Percentiles rank a stretch among this genome's conserved stretches.
Conservation (phyloP, 2,888 invertebrate species). For the Acanthoscelides obtectus region DNA sequence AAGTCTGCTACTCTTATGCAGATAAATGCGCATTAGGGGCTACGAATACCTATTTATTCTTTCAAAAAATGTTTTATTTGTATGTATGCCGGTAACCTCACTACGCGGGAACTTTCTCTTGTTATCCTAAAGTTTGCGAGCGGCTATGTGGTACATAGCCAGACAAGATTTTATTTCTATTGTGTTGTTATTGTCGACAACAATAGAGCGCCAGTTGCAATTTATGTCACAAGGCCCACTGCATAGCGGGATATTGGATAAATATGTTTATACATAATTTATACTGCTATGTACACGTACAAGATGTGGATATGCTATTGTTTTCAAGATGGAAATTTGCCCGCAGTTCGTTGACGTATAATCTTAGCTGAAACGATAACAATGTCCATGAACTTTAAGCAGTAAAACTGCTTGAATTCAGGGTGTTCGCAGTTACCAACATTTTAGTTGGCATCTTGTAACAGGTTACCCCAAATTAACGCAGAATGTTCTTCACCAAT, state of each 20-base stretch:
- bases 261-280: not conserved
- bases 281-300: not conserved
- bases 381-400: too few relatives aligned
- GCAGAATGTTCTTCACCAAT: too few relatives aligned
- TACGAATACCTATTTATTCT: too few relatives aligned
- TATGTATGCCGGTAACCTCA: too few relatives aligned
- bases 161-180: not conserved
- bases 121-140: not conserved
- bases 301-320: not conserved
- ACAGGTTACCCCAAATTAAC: too few relatives aligned
- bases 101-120: not conserved
- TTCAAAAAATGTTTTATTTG: too few relatives aligned
- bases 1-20: too few relatives aligned
- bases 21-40: too few relatives aligned
- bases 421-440: too few relatives aligned
- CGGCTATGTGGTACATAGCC: not conserved
- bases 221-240: not conserved
- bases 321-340: not conserved
- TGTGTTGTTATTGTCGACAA: not conserved
- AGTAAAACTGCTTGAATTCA: too few relatives aligned
- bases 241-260: not conserved
- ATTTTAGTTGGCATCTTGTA: too few relatives aligned
- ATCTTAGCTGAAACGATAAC: too few relatives aligned
- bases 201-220: not conserved
- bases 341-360: not conserved